phyloP scores from a whole-genome alignment of 2,113 vertebrate species.

The Nerophis lumbriciformis region DNA sequence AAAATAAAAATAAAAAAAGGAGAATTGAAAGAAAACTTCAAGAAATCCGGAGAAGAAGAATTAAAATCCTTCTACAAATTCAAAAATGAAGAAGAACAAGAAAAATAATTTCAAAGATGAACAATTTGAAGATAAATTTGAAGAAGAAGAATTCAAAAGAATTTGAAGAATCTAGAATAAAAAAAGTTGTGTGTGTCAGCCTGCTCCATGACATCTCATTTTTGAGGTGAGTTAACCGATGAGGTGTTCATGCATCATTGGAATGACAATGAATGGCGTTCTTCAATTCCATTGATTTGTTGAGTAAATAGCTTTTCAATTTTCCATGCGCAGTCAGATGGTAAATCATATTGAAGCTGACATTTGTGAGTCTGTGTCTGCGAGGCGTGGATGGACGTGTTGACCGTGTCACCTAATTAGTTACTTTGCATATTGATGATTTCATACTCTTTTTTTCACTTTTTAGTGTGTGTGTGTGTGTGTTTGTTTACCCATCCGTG shows the following conservation, averaged over 20 bases:
- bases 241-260: slow-evolving; percentile 44
- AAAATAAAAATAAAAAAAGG: no score
- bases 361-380: slow-evolving; percentile 33
- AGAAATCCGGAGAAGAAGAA: no score
- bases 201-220: slow-evolving; percentile 46
- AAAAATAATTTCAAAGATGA: no score
- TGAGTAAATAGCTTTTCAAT: slow-evolving; percentile 64
- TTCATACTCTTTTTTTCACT: slow-evolving; percentile 24
- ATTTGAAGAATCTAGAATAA: not conserved
- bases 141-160: no score
- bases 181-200: slow-evolving; percentile 33
- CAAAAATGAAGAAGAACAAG: no score
- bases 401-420: slow-evolving; percentile 61
- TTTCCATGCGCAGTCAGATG: slow-evolving; percentile 34
- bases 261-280: slow-evolving; percentile 43
- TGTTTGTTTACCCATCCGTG: slow-evolving; percentile 53
- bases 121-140: no score
- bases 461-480: slow-evolving; percentile 6
- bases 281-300: slow-evolving; percentile 57
- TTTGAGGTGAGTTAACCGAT: slow-evolving; percentile 40
- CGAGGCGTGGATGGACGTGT: slow-evolving; percentile 24
- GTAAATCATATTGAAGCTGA: slow-evolving; percentile 62
- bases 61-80: no score
- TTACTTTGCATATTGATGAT: slow-evolving; percentile 68
- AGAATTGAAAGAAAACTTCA: no score